A percentile compares a stretch with the other conserved stretches of the same genome.
These are phyloP conservation scores for Poeciliopsis prolifica DNA, from an alignment of 2,113 vertebrate species.

Conservation along the genomic window DNA sequence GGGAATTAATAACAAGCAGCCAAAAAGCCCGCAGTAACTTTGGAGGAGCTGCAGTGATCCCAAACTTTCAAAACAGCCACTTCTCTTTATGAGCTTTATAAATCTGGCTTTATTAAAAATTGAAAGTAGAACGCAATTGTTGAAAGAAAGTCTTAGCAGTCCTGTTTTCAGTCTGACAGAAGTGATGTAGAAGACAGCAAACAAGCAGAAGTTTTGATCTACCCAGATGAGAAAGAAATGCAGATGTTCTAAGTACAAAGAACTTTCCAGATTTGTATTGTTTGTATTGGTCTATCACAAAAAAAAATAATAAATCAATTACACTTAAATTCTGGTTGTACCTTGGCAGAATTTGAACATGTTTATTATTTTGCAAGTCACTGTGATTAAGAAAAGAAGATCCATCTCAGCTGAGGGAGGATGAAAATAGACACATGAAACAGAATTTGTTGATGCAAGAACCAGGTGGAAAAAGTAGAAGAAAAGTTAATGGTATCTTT, in stretches of 20 bases:
- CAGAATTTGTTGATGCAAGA: not conserved
- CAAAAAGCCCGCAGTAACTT: not conserved
- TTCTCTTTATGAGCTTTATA: too few relatives aligned
- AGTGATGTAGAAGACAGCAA: too few relatives aligned
- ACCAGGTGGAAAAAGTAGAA: constrained; percentile 3
- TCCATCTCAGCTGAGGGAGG: not conserved
- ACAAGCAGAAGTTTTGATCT: too few relatives aligned
- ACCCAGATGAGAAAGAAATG: too few relatives aligned
- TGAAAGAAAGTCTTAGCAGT: too few relatives aligned
- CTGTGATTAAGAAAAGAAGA: not conserved
- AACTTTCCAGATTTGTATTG: not conserved
- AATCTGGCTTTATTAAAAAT: too few relatives aligned
- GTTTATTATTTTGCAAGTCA: not conserved
- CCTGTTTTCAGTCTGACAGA: too few relatives aligned
- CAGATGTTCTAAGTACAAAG: too few relatives aligned
- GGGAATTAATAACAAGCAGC: not conserved
- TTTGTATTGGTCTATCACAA: not conserved
- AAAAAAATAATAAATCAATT: not conserved
- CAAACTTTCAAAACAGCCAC: too few relatives aligned
- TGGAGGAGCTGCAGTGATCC: not conserved
- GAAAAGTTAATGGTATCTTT: constrained; percentile 18
- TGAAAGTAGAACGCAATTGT: too few relatives aligned
- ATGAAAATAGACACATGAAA: not conserved
- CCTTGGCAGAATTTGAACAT: not conserved
- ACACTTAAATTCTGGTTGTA: not conserved